Evolutionary conservation across 2,888 invertebrate genomes (phyloP), one percentile per base, ranked within the genome.

Genomic region (Apotomis capreana): DNA sequence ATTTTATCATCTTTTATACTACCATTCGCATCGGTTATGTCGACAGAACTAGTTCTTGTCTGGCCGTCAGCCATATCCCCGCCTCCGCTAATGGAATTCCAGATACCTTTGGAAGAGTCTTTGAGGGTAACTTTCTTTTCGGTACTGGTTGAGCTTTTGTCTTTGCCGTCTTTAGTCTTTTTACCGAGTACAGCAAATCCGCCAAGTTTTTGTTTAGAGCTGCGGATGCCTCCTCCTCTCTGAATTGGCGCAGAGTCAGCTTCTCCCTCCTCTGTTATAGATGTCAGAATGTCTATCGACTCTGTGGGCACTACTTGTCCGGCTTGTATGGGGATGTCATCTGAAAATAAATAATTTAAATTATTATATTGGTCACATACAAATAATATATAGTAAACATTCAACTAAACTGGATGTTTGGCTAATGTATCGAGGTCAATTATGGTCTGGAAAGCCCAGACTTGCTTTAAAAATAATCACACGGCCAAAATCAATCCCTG

Each of bases 281-380:
- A 95, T 60, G 95, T 94, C 52, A 96, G 89, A 80, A 94, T 89
- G 74, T 94, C 94, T 58, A 93, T 93, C 2, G 93, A 92, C 70
- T 95, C 95, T 5, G 90, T 87, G 9, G 94, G 91, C 70, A 94
- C 94, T 61, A 94, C 95, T 82, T 95, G 95, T 10, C 94, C 95
- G 62, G 95, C 95, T 94, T 97, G 97, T 82, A 97, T 97, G 61
- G 97, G 97, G 91, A 97, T 97, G 89, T 97, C 97, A 94, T 97
- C 97, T 97, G 94, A 70, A 94, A 92, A 82, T 68, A 79, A 80
- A 57, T 60, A 10, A 62, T 52, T 13, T 5, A 26, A 44, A n/a
- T 36, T 26, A 59, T 60, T 54, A 9, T 51, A 5, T n/a, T 5
- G 10, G 1, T 57, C 15, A 40, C 15, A 44, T 40, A 44, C 46